Conservation (phyloP, 2,888 invertebrate species). For the Tricholauxania praeusta region DNA sequence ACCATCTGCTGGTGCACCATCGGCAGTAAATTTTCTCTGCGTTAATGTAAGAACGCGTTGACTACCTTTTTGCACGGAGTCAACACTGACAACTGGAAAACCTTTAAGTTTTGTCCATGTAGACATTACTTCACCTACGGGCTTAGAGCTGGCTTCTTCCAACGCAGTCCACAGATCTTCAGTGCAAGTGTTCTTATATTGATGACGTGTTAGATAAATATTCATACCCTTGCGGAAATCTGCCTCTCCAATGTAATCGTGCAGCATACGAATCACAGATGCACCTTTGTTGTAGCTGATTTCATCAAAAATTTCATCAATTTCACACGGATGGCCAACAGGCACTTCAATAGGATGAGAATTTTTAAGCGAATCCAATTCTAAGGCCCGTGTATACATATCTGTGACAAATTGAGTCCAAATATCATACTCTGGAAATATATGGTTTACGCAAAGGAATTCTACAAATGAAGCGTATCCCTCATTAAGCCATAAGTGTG, state of each 20-base stretch:
- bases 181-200: conserved; percentile 92
- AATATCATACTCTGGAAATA: conserved; percentile 96
- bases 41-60: conserved; percentile 78
- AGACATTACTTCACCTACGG: conserved; percentile 92
- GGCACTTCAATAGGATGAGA: conserved; percentile 97
- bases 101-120: conserved; percentile 98
- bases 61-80: conserved; percentile 73
- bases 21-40: conserved; percentile 90
- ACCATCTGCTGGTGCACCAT: conserved; percentile 75
- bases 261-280: conserved; percentile 94
- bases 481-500: conserved; percentile 95
- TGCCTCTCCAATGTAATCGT: conserved; percentile 91
- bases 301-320: conserved; percentile 97
- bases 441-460: conserved; percentile 90
- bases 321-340: conserved; percentile 93
- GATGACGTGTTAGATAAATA: conserved; percentile 86
- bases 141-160: conserved; percentile 89
- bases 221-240: conserved; percentile 95
- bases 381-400: conserved; percentile 85
- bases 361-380: conserved; percentile 88
- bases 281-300: conserved; percentile 98
- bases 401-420: conserved; percentile 97
- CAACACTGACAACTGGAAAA: conserved; percentile 84
- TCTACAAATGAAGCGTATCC: conserved; percentile 97
- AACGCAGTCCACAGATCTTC: conserved; percentile 94